These are phyloP conservation scores for Sebastes iracundus DNA, from an alignment of 2,797 vertebrate species.

Conservation along the genomic window DNA sequence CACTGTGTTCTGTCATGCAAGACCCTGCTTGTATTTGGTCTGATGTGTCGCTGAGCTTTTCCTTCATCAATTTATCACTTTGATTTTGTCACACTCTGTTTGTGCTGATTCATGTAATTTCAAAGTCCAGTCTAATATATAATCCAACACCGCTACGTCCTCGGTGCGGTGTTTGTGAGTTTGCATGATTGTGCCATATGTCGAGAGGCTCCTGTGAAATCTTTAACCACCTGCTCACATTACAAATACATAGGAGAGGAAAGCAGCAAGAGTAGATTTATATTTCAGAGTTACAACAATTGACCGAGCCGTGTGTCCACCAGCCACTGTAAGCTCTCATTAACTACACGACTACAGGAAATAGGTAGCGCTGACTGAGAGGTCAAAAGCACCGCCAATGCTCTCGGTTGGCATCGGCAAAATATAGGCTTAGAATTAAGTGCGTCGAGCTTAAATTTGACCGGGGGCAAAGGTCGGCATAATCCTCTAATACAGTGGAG, in stretches of 20 bases:
- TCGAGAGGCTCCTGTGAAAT: not conserved
- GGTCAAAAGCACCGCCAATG: conserved; percentile 17
- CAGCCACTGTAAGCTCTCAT: not conserved
- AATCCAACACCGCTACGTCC: not conserved
- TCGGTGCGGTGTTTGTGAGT: not conserved
- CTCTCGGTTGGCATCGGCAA: conserved; percentile 34
- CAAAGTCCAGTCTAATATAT: not conserved
- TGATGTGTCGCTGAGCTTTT: not conserved
- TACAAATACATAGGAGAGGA: not conserved
- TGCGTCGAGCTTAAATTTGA: conserved; percentile 65
- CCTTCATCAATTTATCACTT: not conserved
- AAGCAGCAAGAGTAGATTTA: too few relatives aligned
- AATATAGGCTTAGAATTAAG: conserved; percentile 65
- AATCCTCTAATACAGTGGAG: conserved; percentile 70
- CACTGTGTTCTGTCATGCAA: not conserved
- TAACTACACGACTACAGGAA: not conserved
- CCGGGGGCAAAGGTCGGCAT: conserved; percentile 57
- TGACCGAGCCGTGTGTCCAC: not conserved
- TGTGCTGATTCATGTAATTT: not conserved
- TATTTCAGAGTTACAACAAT: not conserved
- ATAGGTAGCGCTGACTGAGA: conserved; percentile 27
- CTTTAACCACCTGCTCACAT: not conserved
- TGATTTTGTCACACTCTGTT: not conserved
- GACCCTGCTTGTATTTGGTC: not conserved
- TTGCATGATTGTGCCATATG: not conserved